phyloP scores from a whole-genome alignment of 2,113 vertebrate genomes.

The Xyrauchen texanus region DNA sequence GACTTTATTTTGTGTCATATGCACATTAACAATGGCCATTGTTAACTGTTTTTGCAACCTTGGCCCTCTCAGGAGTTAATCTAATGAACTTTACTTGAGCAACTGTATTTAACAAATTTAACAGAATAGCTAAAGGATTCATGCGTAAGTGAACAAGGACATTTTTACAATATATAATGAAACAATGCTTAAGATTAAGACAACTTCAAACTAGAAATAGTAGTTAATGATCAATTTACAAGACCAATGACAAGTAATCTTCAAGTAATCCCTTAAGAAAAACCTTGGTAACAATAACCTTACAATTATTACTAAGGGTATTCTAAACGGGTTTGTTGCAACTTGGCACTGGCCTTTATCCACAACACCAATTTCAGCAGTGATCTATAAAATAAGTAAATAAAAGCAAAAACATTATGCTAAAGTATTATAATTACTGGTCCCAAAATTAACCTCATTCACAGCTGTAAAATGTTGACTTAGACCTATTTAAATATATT shows the following conservation, averaged over 20 bases:
- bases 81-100: neutral
- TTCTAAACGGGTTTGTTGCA: too few relatives aligned
- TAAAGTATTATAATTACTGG: neutral
- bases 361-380: too few relatives aligned
- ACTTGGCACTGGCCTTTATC: too few relatives aligned
- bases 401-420: neutral
- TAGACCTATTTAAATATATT: constrained; percentile 4
- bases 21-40: neutral
- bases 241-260: too few relatives aligned
- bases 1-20: neutral
- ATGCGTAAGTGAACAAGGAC: neutral
- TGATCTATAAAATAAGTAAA: too few relatives aligned
- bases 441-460: neutral
- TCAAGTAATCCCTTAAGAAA: too few relatives aligned
- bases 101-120: neutral
- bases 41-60: neutral
- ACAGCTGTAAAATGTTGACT: neutral
- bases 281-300: too few relatives aligned
- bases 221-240: too few relatives aligned
- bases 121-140: neutral
- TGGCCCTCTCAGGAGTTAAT: neutral
- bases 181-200: too few relatives aligned
- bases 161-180: neutral
- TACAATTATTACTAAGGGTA: too few relatives aligned
- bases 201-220: too few relatives aligned